These are phyloP conservation scores for Antheraea mylitta DNA, from an alignment of 1,140 invertebrate species.

Conservation along the genomic window DNA sequence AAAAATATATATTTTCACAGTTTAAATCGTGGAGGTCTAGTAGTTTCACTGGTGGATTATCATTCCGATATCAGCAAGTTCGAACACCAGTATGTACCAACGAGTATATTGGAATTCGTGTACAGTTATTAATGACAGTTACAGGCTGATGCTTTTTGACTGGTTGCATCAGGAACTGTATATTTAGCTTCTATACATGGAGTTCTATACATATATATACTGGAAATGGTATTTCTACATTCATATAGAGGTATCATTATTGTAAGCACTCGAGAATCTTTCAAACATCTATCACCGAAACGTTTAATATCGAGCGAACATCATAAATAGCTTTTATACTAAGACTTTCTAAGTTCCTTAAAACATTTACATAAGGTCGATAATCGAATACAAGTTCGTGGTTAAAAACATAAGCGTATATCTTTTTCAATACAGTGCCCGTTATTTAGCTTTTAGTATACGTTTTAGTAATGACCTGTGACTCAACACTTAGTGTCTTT, in stretches of 20 bases:
- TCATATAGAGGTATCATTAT: background rate
- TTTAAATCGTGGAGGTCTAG: too few relatives aligned
- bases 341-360: background rate
- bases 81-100: too few relatives aligned
- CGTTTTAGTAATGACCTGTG: conserved; percentile 4
- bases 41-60: too few relatives aligned
- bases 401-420: background rate
- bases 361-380: background rate
- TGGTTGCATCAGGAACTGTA: too few relatives aligned
- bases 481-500: conserved; percentile 1
- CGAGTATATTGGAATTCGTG: too few relatives aligned
- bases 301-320: background rate
- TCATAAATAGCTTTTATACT: background rate
- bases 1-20: too few relatives aligned
- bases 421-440: conserved; percentile 1
- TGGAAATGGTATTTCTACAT: background rate
- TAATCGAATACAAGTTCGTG: background rate
- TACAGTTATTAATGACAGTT: too few relatives aligned
- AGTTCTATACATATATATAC: background rate
- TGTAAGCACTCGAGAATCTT: background rate
- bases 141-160: too few relatives aligned
- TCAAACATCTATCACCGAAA: background rate
- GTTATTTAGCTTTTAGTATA: background rate
- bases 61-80: too few relatives aligned
- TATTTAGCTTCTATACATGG: too few relatives aligned